These are phyloP conservation scores for Lepisosteus oculatus DNA, from an alignment of 2,113 vertebrate species.

Conservation along the genomic window DNA sequence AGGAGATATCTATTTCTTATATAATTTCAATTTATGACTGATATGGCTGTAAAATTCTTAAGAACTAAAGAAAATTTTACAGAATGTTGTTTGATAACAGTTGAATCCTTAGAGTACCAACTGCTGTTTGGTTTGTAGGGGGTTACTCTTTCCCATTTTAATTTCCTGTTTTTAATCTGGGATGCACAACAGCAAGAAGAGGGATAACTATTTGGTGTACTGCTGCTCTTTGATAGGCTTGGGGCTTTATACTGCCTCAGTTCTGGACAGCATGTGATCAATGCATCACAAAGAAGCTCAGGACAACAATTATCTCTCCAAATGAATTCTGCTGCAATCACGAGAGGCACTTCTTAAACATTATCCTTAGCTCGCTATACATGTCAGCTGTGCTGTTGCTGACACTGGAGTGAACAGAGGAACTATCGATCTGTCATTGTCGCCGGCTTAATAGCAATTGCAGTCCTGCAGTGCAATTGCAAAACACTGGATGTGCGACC, in stretches of 20 bases:
- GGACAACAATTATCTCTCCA: conserved; percentile 7
- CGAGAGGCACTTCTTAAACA: conserved; percentile 8
- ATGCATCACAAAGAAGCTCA: conserved; percentile 9
- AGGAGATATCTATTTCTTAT: too few species aligned
- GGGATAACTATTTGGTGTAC: neutral
- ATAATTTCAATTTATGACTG: too few species aligned
- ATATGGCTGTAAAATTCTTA: too few species aligned
- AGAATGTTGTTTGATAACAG: too few species aligned
- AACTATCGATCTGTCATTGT: conserved; percentile 6
- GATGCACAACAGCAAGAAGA: neutral
- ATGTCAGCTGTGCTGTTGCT: neutral
- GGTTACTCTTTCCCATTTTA: neutral
- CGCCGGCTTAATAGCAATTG: neutral
- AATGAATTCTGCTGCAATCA: conserved; percentile 7
- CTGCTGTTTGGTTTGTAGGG: too few species aligned
- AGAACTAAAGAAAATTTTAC: too few species aligned
- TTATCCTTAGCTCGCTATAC: neutral
- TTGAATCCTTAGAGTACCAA: too few species aligned
- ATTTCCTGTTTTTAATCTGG: neutral
- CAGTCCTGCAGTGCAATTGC: conserved; percentile 3
- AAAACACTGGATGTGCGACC: neutral
- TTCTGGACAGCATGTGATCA: conserved; percentile 7
- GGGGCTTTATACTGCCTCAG: neutral
- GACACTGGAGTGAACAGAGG: neutral
- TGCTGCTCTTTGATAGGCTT: neutral